Evolutionary conservation across 2,888 invertebrate genomes (phyloP).

Genomic region (Rhamphomyia laevipes): DNA sequence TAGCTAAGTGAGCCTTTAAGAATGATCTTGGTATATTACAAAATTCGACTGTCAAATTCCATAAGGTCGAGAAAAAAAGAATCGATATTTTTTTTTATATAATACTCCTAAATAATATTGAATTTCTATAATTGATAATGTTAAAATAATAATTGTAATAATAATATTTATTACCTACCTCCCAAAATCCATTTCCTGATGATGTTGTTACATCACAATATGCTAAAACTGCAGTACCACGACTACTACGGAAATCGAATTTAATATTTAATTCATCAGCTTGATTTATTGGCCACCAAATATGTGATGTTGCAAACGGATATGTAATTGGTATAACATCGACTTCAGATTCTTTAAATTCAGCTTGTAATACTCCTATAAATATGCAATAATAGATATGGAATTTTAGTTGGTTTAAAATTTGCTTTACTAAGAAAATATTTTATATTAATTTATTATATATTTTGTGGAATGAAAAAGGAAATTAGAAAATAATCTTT

Average conservation of each 20-base stretch:
- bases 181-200: slow-evolving; percentile 72
- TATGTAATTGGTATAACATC: slow-evolving; percentile 83
- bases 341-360: slow-evolving; percentile 72
- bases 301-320: slow-evolving; percentile 80
- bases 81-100: too few species aligned
- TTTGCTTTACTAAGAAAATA: too few species aligned
- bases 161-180: slow-evolving; percentile 43
- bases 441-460: too few species aligned
- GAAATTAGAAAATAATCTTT: too few species aligned
- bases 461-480: too few species aligned
- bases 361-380: slow-evolving; percentile 60
- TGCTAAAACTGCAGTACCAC: slow-evolving; percentile 72
- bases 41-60: too few species aligned
- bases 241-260: slow-evolving; percentile 78
- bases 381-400: not conserved
- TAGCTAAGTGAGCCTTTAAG: too few species aligned
- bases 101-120: not conserved
- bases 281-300: slow-evolving; percentile 76
- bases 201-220: slow-evolving; percentile 68
- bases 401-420: too few species aligned
- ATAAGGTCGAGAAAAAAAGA: too few species aligned
- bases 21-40: too few species aligned
- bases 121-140: not conserved
- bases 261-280: slow-evolving; percentile 61
- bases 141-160: not conserved